Base-by-base conservation (phyloP, 2,113 vertebrate genomes). In the Tonatia bakeri region DNA sequence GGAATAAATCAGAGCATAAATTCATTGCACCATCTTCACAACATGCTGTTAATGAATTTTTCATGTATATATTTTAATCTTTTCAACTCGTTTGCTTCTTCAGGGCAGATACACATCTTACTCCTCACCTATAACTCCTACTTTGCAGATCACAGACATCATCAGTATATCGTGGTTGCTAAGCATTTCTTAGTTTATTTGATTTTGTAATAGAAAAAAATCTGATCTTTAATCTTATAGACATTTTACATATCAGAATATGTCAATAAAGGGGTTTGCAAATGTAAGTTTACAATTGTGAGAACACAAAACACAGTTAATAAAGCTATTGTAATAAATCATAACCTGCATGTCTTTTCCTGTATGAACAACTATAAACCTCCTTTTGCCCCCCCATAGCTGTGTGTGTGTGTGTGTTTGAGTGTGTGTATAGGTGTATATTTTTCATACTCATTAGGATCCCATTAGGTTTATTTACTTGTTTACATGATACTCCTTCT, bases 211-310 rank as follows among this genome's bases (percentile, higher is more conserved):
- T 75, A 81, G 11, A 64, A 96, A 77, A 77, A 84, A 73, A 38
- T n/a, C 50, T 92, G 50, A 94, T 90, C 76, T 12, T n/a, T 85
- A 84, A 76, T 61, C 40, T 47, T 92, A 85, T 87, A 43, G n/a
- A 45, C 16, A 26, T 85, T 69, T 19, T 61, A 43, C 40, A 73
- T 59, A 65, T 87, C 64, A 80, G 70, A 97, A 76, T 89, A 79
- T 67, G n/a, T 88, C 70, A 65, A 6, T 54, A 77, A 47, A 77
- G 31, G 31, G 3, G 31, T 77, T 8, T 33, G 31, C 45, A 77
- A 77, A 52, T 33, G 31, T n/a, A 52, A 28, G 75, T 77, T 33
- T 50, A n/a, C 17, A 50, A 17, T 77, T 52, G 31, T 50, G 31
- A 77, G 31, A 20, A 77, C n/a, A 31, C 19, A 47, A 52, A 52